Base-by-base conservation (phyloP, 64 coral and sea anemone species). In the Actinia equina region DNA sequence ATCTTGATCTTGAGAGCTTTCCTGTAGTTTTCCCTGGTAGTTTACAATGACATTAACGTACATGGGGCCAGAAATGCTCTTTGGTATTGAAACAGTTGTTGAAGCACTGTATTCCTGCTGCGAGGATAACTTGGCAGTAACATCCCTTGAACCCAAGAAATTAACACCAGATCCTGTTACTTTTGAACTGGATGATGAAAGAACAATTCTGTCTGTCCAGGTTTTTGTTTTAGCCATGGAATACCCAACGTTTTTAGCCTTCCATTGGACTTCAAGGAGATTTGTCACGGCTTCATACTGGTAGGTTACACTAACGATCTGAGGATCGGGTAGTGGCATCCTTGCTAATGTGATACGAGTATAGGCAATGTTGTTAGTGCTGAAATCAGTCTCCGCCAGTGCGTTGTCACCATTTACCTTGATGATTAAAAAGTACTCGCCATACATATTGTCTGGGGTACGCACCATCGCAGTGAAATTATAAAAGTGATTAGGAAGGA, bases 61-160 rank as follows among this genome's bases (percentile, higher is more conserved):
- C 83, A 92, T 92, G 52, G 56, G 91, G 46, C 94, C 94, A 45
- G 60, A 85, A 37, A 92, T 83, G 7, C 59, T 77, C 51, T 74
- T 80, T 18, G 87, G 71, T 84, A 95, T 45, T 43, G 91, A 54
- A 20, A 95, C 61, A 4, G 69, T 71, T 71, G 69, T 30, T 25
- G 93, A 91, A 16, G 87, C 77, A 5, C 43, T 81, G 52, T 95
- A 95, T 20, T 92, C 89, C 56, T 95, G 93, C 7, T 77, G 59
- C 26, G 87, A 78, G 78, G 80, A 87, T 46, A 95, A 58, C 86
- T 86, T 95, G 52, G 86, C 87, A 43, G 61, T 37, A 2, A 95
- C 70, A 49, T 9, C n/a, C 43, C 74, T 79, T 56, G 90, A 87
- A 4, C 76, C 86, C 52, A 95, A 56, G 54, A 74, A 22, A 59